Evolutionary conservation across 2,113 vertebrate genomes (phyloP).

Genomic region (Bubalus kerabau): DNA sequence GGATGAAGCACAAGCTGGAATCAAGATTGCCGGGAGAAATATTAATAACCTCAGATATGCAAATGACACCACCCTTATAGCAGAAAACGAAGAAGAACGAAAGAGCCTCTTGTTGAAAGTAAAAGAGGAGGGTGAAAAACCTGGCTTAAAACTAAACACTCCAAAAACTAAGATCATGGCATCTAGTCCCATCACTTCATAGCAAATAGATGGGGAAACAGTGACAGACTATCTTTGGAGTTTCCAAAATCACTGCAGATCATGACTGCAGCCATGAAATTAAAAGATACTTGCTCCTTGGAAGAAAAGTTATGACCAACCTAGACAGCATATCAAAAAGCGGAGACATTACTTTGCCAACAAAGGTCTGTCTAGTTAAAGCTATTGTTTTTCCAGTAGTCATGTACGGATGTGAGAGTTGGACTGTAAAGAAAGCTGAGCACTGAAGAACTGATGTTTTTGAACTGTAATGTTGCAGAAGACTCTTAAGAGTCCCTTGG

Average conservation of each 20-base stretch:
- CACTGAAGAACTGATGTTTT: background rate
- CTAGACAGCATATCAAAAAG: background rate
- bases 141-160: background rate
- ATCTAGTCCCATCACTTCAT: background rate
- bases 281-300: background rate
- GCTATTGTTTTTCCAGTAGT: background rate
- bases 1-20: background rate
- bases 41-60: background rate
- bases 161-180: background rate
- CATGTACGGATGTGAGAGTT: background rate
- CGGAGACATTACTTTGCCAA: background rate
- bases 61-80: background rate
- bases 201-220: background rate
- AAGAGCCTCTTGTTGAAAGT: background rate
- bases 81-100: too few relatives aligned
- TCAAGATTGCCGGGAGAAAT: fast-evolving
- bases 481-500: background rate
- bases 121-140: too few relatives aligned
- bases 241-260: background rate
- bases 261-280: background rate
- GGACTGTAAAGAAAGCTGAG: background rate
- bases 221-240: background rate
- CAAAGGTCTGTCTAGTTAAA: background rate
- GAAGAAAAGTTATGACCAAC: background rate
- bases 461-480: background rate